Percentiles rank a stretch among this genome's conserved stretches.
These are phyloP conservation scores for Stenurella melanura DNA, from an alignment of 2,888 invertebrate species.

Conservation along the genomic window DNA sequence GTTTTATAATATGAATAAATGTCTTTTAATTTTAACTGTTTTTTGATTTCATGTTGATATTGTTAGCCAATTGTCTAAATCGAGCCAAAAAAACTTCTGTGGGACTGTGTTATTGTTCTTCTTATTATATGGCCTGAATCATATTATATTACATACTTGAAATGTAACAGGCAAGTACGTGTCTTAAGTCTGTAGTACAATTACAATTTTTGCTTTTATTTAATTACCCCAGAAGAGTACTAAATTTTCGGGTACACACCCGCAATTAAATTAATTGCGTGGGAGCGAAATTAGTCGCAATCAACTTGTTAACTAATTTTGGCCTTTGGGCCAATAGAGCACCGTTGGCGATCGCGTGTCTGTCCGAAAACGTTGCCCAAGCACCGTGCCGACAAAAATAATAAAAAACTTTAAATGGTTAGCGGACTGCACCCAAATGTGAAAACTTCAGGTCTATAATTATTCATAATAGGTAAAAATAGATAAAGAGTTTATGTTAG, in stretches of 20 bases:
- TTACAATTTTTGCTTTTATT: constrained; percentile 8
- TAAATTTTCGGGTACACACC: constrained; percentile 16
- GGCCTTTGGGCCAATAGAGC: constrained; percentile 37
- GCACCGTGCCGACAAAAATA: constrained; percentile 22
- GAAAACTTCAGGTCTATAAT: constrained; percentile 22
- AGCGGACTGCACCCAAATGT: constrained; percentile 11
- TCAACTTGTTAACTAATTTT: constrained; percentile 40
- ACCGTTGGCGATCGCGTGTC: constrained; percentile 43
- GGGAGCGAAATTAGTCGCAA: constrained; percentile 36
- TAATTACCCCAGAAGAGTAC: not conserved
- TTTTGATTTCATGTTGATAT: too few species aligned
- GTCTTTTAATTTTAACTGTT: too few species aligned
- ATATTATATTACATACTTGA: not conserved
- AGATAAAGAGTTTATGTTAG: not conserved
- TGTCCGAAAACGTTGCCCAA: constrained; percentile 31
- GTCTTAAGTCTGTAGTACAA: not conserved
- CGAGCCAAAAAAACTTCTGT: too few species aligned
- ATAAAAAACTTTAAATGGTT: constrained; percentile 33
- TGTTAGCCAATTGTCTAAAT: too few species aligned
- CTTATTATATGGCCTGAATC: too few species aligned
- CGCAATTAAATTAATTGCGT: constrained; percentile 45
- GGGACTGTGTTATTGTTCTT: too few species aligned
- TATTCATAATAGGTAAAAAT: constrained; percentile 20
- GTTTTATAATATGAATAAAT: too few species aligned
- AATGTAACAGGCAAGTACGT: not conserved